These are phyloP conservation scores for Hippocampus barbouri DNA, from an alignment of 2,113 vertebrate species.

Conservation along the genomic window DNA sequence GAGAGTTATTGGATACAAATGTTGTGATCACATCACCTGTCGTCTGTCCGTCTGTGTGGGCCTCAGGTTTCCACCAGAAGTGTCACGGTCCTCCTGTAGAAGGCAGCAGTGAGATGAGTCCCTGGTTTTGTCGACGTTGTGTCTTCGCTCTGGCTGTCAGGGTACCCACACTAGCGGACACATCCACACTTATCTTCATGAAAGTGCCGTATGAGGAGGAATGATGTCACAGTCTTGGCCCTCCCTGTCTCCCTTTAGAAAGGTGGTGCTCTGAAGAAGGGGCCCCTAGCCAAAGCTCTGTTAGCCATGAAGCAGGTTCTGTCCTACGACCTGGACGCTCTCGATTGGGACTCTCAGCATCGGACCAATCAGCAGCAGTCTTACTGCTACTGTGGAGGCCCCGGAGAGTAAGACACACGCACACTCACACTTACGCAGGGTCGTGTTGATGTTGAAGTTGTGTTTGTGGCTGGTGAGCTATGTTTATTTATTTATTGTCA, in stretches of 20 bases:
- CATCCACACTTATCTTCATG: not conserved
- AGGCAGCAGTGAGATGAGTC: slow-evolving; percentile 60
- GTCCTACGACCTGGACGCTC: slow-evolving; percentile 81
- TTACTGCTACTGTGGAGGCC: slow-evolving; percentile 93
- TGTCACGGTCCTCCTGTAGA: slow-evolving; percentile 87
- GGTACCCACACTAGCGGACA: slow-evolving; percentile 31
- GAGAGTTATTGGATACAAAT: slow-evolving; percentile 45
- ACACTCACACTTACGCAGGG: not conserved
- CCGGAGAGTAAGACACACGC: slow-evolving; percentile 82
- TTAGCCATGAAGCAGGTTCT: slow-evolving; percentile 91
- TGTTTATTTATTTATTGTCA: too few species aligned
- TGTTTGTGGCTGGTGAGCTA: not conserved
- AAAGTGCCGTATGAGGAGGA: too few species aligned
- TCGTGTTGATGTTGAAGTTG: slow-evolving; percentile 27
- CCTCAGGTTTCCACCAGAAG: slow-evolving; percentile 90
- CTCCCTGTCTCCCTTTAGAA: slow-evolving; percentile 71
- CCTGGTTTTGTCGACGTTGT: slow-evolving; percentile 95
- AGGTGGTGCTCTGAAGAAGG: slow-evolving; percentile 92
- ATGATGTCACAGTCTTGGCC: not conserved
- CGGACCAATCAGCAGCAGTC: slow-evolving; percentile 94
- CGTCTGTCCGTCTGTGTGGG: not conserved
- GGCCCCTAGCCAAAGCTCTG: slow-evolving; percentile 84
- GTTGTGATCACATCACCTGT: not conserved
- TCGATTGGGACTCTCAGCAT: slow-evolving; percentile 91
- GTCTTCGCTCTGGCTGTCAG: slow-evolving; percentile 85